Conservation (phyloP, 2,113 vertebrate genomes). For the Petrocephalus microphthalmus region DNA sequence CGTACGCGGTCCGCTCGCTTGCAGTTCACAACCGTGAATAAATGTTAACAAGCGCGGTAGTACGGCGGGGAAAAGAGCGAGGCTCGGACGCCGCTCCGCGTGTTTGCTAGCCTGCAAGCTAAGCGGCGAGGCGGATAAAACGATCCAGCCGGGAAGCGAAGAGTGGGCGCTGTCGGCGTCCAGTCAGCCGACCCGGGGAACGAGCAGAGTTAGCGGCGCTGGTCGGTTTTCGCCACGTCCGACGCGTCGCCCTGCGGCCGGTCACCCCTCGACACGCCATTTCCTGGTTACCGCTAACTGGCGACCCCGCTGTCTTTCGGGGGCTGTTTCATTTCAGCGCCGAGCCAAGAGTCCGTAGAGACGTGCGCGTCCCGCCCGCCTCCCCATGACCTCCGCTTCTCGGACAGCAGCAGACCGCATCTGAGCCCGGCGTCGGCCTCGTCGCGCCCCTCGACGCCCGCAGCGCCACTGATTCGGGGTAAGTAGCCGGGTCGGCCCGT, state of each 20-base stretch:
- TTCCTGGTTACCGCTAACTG: constrained; percentile 10
- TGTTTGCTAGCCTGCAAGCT: background rate
- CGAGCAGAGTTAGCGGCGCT: background rate
- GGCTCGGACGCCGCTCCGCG: background rate
- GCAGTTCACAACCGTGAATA: background rate
- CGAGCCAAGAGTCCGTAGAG: constrained; percentile 7
- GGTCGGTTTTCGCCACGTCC: background rate
- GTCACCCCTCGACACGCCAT: background rate
- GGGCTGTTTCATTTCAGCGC: constrained; percentile 1
- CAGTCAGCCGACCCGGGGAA: background rate
- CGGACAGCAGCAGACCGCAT: constrained; percentile 13
- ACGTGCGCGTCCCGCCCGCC: background rate
- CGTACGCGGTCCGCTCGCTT: background rate
- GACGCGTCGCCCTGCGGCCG: background rate
- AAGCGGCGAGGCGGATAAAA: background rate
- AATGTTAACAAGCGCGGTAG: background rate
- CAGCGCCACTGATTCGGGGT: background rate
- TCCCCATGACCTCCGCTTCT: constrained; percentile 17
- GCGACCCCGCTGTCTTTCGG: background rate
- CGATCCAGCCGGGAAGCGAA: background rate
- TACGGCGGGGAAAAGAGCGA: background rate
- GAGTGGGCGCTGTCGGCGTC: background rate
- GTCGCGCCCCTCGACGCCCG: background rate
- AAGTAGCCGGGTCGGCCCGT: background rate
- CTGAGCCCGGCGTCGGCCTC: constrained; percentile 25